phyloP scores from a whole-genome alignment of 2,113 vertebrate species.

The Cynopterus brachyotis region DNA sequence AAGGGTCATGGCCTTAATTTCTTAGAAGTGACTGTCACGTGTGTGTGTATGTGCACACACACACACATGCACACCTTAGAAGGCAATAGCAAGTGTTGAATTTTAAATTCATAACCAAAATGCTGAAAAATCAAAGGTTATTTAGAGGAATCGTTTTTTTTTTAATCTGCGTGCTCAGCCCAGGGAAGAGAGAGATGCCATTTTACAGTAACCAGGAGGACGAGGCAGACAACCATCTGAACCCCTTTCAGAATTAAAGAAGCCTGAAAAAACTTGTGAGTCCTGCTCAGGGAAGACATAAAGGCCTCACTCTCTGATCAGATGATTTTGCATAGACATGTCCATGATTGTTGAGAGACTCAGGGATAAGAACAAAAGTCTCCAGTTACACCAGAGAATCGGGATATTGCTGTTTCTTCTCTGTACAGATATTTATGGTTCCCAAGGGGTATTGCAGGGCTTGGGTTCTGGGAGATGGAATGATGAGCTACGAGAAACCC shows the following conservation, averaged over 20 bases:
- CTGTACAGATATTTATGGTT: accelerated
- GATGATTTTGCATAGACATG: background rate
- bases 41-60: background rate
- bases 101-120: slow-evolving; percentile 26
- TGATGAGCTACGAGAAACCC: background rate
- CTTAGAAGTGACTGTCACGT: background rate
- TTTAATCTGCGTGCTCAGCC: background rate
- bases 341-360: background rate
- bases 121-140: background rate
- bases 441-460: background rate
- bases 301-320: background rate
- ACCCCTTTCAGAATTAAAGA: background rate
- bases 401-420: background rate
- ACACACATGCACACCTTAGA: background rate
- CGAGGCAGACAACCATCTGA: background rate
- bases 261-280: background rate
- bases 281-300: background rate
- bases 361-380: background rate
- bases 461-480: background rate
- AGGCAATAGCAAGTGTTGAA: background rate
- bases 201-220: background rate
- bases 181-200: background rate
- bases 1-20: background rate
- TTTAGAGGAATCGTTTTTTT: background rate
- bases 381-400: background rate